phyloP scores from a whole-genome alignment of 2,113 vertebrate genomes.

The Drymodes brunneopygia region DNA sequence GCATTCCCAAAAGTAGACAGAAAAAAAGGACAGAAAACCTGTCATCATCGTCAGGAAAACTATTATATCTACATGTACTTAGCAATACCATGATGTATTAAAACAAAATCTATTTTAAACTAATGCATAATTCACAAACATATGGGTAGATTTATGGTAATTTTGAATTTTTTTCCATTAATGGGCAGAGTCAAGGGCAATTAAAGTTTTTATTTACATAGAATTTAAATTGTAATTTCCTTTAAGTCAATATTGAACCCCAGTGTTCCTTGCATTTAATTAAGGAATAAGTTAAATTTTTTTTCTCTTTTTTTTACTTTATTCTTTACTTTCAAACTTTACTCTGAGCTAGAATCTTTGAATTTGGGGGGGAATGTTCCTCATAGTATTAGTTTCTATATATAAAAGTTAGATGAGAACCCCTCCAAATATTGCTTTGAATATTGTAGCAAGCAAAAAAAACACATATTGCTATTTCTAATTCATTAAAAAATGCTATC shows the following conservation, averaged over 20 bases:
- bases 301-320: background rate
- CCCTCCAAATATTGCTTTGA: fast-evolving
- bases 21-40: background rate
- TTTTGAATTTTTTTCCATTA: background rate
- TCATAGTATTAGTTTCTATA: background rate
- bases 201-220: background rate
- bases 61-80: background rate
- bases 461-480: fast-evolving
- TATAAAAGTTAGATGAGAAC: background rate
- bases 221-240: background rate
- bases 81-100: background rate
- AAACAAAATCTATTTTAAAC: background rate
- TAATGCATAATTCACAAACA: background rate
- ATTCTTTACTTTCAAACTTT: background rate
- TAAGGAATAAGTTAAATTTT: background rate
- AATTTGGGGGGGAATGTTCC: background rate
- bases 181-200: background rate
- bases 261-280: background rate
- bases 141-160: background rate
- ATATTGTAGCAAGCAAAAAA: background rate
- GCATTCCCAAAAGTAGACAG: background rate
- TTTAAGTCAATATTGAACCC: background rate
- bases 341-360: background rate
- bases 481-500: background rate
- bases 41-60: background rate